Base-by-base conservation (phyloP, 2,888 invertebrate species). In the Leptura quadrifasciata region DNA sequence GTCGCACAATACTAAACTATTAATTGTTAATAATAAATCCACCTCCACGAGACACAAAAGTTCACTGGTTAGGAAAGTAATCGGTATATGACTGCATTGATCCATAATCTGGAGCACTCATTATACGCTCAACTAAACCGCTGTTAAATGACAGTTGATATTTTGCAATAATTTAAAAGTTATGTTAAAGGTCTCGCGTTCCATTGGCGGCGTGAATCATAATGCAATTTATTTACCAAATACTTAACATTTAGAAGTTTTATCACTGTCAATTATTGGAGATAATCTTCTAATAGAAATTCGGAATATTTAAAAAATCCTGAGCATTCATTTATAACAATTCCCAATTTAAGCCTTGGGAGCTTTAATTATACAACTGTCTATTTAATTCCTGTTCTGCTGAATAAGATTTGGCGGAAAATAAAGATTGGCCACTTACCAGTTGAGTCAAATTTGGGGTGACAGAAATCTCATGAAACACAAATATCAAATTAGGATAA, bases 111-210 rank as follows among this genome's bases (percentile, higher is more conserved):
- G 70, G 81, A 79, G 79, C 80, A 78, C 55, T 64, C 68, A 78
- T 81, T 79, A 76, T 67, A 64, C 75, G 80, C 67, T 79, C 74
- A 79, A 79, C 68, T 77, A 75, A 76, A 77, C 74, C 78, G 55
- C 71, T 55, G 61, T 71, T 79, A 75, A 79, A 77, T 76, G 80
- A 76, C 78, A 79, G 79, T 71, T 75, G 81, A 80, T 76, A 79
- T 81, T 81, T 80, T 79, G 81, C 79, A 80, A 80, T 64, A 64
- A 64, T 20, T 72, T 55, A 55, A 24, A 60, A 18, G 55, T 54
- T 60, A 52, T 71, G 39, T 20, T 61, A 61, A 71, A 20, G 69
- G 39, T 69, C 39, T 52, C 18, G 58, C 18, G 24, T n/a, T 39
- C 47, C 61, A 61, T 61, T 27, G 27, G 18, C 65, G 65, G 20